Base-by-base conservation (phyloP, 2,888 invertebrate genomes). In the Eupithecia pulchellata region DNA sequence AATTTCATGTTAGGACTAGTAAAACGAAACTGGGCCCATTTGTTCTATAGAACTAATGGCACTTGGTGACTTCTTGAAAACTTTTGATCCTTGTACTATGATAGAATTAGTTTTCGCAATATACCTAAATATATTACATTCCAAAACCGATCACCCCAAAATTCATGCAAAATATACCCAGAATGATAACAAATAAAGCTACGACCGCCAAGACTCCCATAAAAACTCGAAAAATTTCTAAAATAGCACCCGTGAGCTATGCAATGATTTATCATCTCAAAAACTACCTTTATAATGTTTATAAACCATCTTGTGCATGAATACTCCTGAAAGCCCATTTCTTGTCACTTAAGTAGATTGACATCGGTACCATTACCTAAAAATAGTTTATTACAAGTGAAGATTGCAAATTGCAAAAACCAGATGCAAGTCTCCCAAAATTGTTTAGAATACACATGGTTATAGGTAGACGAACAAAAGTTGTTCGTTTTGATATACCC, bases 361-460 rank as follows among this genome's bases (percentile, higher is more conserved):
- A 72, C 72, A 78, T 72, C 66, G 70, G 69, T 32, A 73, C 65
- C 36, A 66, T 62, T 61, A 74, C 72, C 73, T 76, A 73, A 71
- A 77, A 52, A 52, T 52, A 52, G n/a, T n/a, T n/a, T 25, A 4
- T 52, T 52, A 52, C 25, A 1, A 52, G n/a, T n/a, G n/a, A n/a
- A n/a, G n/a, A n/a, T n/a, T 3, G 25, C 52, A 4, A 52, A 52
- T 52, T 25, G 13, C 6, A 47, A 52, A 52, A 52, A 52, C 4
- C 13, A 9, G 9, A 42, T n/a, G n/a, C 36, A 2, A n/a, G n/a
- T 42, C 42, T n/a, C n/a, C n/a, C n/a, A 42, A 8, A 42, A n/a
- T n/a, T 47, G 9, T 47, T 47, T 0, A n/a, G 20, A 42, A 42
- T 42, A 42, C n/a, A 39, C 5, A 36, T 14, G 36, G 36, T n/a